phyloP scores from a whole-genome alignment of 2,797 vertebrate species.

The Natrix natrix region DNA sequence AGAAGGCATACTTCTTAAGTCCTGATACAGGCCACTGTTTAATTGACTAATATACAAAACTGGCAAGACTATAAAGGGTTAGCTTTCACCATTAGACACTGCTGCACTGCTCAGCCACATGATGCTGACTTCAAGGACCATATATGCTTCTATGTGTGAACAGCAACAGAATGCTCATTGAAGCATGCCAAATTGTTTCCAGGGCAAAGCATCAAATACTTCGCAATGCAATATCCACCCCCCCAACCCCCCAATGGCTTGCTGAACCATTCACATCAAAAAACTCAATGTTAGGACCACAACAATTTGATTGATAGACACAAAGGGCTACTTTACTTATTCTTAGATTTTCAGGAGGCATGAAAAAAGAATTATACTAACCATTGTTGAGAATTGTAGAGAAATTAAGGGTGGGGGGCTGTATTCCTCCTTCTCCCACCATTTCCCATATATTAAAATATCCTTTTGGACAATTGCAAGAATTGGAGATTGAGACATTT shows the following conservation, averaged over 20 bases:
- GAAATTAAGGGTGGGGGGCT: background rate
- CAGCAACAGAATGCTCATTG: background rate
- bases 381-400: background rate
- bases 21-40: background rate
- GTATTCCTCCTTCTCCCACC: background rate
- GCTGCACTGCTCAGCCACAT: background rate
- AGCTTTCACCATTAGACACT: background rate
- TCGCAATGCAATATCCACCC: background rate
- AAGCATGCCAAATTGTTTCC: background rate
- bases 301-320: background rate
- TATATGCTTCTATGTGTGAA: background rate
- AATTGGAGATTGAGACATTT: background rate
- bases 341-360: background rate
- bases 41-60: background rate
- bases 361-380: background rate
- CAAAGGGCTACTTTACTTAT: background rate
- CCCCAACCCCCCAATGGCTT: background rate
- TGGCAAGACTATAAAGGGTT: background rate
- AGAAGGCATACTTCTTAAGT: background rate
- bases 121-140: background rate
- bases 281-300: background rate
- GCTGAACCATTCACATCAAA: background rate
- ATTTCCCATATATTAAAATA: background rate
- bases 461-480: background rate
- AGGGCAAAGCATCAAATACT: background rate